Base-by-base conservation (phyloP, 2,888 invertebrate genomes). In the Polydrusus pterygomalis region DNA sequence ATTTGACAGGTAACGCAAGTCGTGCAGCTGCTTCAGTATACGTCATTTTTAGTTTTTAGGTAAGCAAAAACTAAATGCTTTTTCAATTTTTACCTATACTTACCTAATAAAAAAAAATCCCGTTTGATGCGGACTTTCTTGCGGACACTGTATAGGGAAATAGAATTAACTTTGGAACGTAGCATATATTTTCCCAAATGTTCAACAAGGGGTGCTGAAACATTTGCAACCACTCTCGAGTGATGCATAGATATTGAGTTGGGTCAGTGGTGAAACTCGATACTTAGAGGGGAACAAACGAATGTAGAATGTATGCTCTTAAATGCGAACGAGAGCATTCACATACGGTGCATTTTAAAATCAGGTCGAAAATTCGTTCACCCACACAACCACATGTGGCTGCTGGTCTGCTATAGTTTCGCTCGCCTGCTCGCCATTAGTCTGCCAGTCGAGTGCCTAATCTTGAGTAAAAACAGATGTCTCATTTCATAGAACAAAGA, bases 261-360 rank as follows among this genome's bases (percentile, higher is more conserved):
- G 84, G 86, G 86, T 86, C 85, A 85, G 84, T 85, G 82, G 83
- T 83, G 86, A 83, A 85, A 86, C 80, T 79, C 79, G 84, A 86
- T 83, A 84, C 79, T 79, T 80, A 80, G 81, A 82, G 83, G 83
- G 83, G 83, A 65, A 75, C 70, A 60, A 75, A 63, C 69, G 74
- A 74, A 70, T 69, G 63, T 63, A 40, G 45, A 54, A 45, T 49
- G 40, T 74, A 45, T 7, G 68, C 15, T 54, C 63, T 69, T 63
- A 62, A 85, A 84, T 84, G 83, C 75, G 74, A 60, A 51, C 15
- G 18, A n/a, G 62, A 49, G 58, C 68, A 67, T 75, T 70, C 65
- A 60, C 70, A 75, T 49, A 43, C 25, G 38, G 67, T 69, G 69
- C 69, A 70, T 63, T 51, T 51, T 20, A 74, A 75, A 78, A 73